Conservation (phyloP, 2,888 invertebrate species). For the Troilus luridus region DNA sequence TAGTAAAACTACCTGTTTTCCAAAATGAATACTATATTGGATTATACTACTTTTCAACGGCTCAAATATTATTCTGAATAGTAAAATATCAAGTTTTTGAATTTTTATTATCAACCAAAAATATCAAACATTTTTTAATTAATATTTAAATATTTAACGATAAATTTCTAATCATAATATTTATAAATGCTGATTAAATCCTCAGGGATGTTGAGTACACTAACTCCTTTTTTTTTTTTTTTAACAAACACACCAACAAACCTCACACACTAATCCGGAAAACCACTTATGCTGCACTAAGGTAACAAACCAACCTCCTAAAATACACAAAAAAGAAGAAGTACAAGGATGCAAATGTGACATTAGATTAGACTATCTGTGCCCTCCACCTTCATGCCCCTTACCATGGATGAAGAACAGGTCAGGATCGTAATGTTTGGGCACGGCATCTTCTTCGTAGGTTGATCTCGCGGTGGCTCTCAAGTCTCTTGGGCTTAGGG, state of each 20-base stretch:
- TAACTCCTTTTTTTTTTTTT: neutral
- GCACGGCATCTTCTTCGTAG: conserved; percentile 14
- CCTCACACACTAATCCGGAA: neutral
- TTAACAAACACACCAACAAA: neutral
- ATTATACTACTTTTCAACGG: too few relatives aligned
- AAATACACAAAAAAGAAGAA: conserved; percentile 25
- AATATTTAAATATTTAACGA: too few relatives aligned
- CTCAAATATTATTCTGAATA: too few relatives aligned
- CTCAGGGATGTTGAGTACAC: neutral
- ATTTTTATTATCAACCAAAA: too few relatives aligned
- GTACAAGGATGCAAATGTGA: conserved; percentile 25
- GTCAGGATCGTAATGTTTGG: conserved; percentile 40
- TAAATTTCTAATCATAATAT: too few relatives aligned
- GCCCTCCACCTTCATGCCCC: conserved; percentile 42
- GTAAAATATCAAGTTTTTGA: too few relatives aligned
- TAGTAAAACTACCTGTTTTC: too few relatives aligned
- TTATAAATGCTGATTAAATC: too few relatives aligned
- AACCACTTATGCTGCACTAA: conserved; percentile 11
- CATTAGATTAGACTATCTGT: conserved; percentile 17
- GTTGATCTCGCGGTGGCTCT: conserved; percentile 21
- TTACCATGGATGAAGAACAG: conserved; percentile 44
- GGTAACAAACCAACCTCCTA: conserved; percentile 3
- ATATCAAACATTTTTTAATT: too few relatives aligned
- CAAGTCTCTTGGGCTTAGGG: conserved; percentile 38
- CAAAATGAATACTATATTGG: too few relatives aligned